Evolutionary conservation across 2,797 vertebrate species (phyloP).

Genomic region (Fistularia commersonii): DNA sequence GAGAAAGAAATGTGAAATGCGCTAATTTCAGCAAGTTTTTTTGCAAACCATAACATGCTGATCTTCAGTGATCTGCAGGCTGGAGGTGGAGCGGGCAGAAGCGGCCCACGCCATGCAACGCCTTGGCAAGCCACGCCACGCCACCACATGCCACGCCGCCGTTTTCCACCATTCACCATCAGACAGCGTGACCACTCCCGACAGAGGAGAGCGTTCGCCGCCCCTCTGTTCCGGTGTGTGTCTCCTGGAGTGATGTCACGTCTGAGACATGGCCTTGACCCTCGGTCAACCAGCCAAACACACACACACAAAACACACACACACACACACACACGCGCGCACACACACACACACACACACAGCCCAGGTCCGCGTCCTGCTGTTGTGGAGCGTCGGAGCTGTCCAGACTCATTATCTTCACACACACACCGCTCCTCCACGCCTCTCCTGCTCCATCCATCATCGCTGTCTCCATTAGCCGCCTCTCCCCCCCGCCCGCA

Average conservation of each 20-base stretch:
- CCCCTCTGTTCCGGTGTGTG: neutral
- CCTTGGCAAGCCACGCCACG: no score
- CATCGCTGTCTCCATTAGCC: conserved; percentile 48
- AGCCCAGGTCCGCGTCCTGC: conserved; percentile 25
- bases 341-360: conserved; percentile 8
- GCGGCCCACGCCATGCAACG: no score
- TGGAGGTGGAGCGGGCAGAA: no score
- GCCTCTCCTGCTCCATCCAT: conserved; percentile 57
- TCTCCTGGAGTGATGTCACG: neutral
- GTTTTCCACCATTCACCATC: no score
- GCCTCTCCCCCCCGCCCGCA: conserved; percentile 44
- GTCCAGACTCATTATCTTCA: conserved; percentile 67
- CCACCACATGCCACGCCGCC: no score
- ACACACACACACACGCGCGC: conserved; percentile 4
- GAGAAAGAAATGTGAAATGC: no score
- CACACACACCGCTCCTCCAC: conserved; percentile 44
- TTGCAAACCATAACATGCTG: no score
- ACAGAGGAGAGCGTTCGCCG: no score
- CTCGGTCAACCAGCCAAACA: neutral
- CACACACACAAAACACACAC: neutral
- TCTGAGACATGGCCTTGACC: neutral
- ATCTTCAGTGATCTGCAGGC: no score
- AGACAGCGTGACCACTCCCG: no score
- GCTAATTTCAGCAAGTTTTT: no score
- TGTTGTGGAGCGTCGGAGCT: conserved; percentile 54